Base-by-base conservation (phyloP, 2,888 invertebrate genomes). In the Hypomecis punctinalis region DNA sequence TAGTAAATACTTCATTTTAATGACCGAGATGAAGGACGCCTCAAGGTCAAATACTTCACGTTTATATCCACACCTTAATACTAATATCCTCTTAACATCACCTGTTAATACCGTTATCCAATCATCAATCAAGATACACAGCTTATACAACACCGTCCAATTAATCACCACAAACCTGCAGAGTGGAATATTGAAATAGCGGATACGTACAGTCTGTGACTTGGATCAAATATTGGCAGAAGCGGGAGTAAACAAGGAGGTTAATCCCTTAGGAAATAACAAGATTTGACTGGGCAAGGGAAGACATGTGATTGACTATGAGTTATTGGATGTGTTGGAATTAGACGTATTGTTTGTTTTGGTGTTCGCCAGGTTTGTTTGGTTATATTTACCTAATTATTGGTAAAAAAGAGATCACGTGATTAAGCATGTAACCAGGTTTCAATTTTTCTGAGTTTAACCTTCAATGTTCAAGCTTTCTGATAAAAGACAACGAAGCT, bases 261-360 rank as follows among this genome's bases (percentile, higher is more conserved):
- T 76, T 23, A 79, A 78, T 83, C 86, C 83, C 85, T 0, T 8
- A 82, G 85, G 86, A 87, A 86, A 86, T 87, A 83, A 84, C 75
- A 72, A 78, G 79, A 78, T 82, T 81, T 79, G 75, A 77, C 76
- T 69, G 77, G 76, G 75, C 76, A 57, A 46, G 66, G 71, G 64
- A 61, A 71, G 76, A 76, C 78, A 80, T 77, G 76, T 79, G 79
- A 82, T 80, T 79, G 78, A 78, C 68, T 74, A 67, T 68, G 70
- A 71, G 70, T 75, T 73, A 81, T 78, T 76, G 72, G 69, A 76
- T 53, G 40, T 58, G 37, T 57, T 23, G 5, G 45, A 36, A 42
- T 49, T 51, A 57, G 48, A 47, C n/a, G 13, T n/a, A 23, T 49
- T 51, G 49, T 63, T 49, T 57, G 9, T 49, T 36, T 46, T 56